Conservation (phyloP, 2,797 vertebrate genomes). For the Semotilus atromaculatus region DNA sequence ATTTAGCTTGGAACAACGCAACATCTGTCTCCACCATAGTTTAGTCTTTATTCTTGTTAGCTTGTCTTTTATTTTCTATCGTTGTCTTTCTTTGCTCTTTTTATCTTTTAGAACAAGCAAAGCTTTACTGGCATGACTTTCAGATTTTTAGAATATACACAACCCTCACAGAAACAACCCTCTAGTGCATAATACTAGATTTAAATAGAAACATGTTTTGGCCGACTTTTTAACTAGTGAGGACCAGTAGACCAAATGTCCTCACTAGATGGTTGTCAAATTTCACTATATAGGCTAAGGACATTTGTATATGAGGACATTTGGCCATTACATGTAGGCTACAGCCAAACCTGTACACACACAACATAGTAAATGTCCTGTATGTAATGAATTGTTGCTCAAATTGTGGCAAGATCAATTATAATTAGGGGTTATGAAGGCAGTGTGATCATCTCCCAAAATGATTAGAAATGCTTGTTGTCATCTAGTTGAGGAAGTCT, state of each 20-base stretch:
- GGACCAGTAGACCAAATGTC: no score
- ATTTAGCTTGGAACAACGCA: neutral
- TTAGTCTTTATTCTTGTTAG: neutral
- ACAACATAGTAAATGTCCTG: neutral
- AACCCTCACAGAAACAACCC: no score
- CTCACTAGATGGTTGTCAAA: no score
- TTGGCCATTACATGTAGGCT: no score
- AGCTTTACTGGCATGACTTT: neutral
- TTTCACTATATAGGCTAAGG: no score
- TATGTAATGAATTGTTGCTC: neutral
- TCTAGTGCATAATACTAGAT: no score
- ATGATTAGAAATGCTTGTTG: neutral
- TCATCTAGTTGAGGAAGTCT: neutral
- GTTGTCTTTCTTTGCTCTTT: neutral
- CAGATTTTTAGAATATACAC: neutral
- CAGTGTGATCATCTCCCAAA: neutral
- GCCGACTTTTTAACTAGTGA: no score
- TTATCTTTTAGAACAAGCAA: neutral
- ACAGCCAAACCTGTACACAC: no score
- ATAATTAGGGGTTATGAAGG: no score
- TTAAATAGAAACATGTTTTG: no score
- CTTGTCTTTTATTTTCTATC: neutral
- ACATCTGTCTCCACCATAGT: neutral
- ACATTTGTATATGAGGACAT: no score
- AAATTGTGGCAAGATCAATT: neutral